Evolutionary conservation across 2,888 invertebrate species (phyloP).

Genomic region (Tridacna crocea): DNA sequence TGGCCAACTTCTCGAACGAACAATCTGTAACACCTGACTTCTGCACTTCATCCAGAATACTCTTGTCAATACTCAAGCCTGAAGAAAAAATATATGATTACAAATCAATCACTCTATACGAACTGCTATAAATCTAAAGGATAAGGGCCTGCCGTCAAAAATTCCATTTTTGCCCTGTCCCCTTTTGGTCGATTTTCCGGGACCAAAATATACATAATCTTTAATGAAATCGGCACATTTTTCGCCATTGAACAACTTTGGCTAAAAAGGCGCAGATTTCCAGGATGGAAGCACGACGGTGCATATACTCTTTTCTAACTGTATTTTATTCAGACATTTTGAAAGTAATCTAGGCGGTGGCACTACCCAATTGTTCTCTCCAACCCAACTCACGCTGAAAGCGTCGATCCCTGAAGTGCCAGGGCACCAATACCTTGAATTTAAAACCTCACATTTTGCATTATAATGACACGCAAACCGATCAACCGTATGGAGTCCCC

Average conservation of each 20-base stretch:
- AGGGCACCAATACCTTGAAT: constrained; percentile 1
- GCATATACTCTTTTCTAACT: not conserved
- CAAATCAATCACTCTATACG: not conserved
- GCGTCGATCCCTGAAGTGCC: not conserved
- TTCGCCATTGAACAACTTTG: not conserved
- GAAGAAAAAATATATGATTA: not conserved
- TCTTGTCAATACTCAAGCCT: constrained; percentile 23
- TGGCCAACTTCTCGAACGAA: constrained; percentile 1
- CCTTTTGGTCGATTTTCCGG: not conserved
- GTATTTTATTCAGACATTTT: not conserved
- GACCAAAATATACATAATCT: not conserved
- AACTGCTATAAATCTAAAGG: constrained; percentile 14
- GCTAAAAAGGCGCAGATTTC: constrained; percentile 24
- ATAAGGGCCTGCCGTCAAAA: constrained; percentile 21
- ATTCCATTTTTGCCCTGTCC: constrained; percentile 25
- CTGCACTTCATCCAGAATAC: constrained; percentile 10
- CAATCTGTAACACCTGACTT: constrained; percentile 10
- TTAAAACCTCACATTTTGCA: not conserved
- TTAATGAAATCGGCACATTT: not conserved
- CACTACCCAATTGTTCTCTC: not conserved
- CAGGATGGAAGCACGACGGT: constrained; percentile 13
- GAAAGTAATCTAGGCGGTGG: constrained; percentile 4
- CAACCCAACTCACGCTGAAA: not conserved
- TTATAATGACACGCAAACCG: not conserved
- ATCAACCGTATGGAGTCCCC: not conserved